Base-by-base conservation (phyloP, 2,888 invertebrate species). In the Idaea dimidiata region DNA sequence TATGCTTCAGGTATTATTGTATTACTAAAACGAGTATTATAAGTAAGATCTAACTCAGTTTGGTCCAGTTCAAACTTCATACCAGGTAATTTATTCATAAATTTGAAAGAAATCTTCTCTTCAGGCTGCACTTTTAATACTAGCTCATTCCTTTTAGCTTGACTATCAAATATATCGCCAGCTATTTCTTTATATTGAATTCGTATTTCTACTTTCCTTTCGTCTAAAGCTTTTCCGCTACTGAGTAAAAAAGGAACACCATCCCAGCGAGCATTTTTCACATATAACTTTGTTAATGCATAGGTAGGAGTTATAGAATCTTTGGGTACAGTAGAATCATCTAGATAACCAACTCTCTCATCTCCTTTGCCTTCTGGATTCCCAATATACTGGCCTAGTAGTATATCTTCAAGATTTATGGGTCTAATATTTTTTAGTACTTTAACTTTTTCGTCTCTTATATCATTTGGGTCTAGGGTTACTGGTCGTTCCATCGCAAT, bases 401-500 rank as follows among this genome's bases (percentile, higher is more conserved):
- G 95, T 33, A 98, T 95, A 83, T 99, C 96, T 56, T 96, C 94
- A 62, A 97, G 77, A 61, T 95, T 91, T 58, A 99, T 84, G 5
- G 96, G 94, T 66, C 94, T 93, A 66, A 99, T 98, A 77, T 96
- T 96, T 80, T 97, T 96, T 58, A 99, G 91, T 1, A 99, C 99
- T 88, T 99, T 99, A 58, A 96, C 98, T 93, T 99, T 99, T 90
- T 99, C 99, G 93, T 98, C 96, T 76, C 99, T 94, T 73, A 99
- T 99, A 82, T 99, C 99, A 90, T 99, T 98, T 2, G 99, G 98
- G 83, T 96, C 96, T 65, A 97, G 95, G 16, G 97, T 96, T 0
- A 97, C 97, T 0, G 99, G 99, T 83, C 99, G 99, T 78, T 99
- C 99, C 99, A 99, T 99, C 54, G 99, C 99, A 71, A 99, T 97